phyloP scores from a whole-genome alignment of 30 jellyfish, hydroid and myxozoan genomes.

The Mastigias papua region DNA sequence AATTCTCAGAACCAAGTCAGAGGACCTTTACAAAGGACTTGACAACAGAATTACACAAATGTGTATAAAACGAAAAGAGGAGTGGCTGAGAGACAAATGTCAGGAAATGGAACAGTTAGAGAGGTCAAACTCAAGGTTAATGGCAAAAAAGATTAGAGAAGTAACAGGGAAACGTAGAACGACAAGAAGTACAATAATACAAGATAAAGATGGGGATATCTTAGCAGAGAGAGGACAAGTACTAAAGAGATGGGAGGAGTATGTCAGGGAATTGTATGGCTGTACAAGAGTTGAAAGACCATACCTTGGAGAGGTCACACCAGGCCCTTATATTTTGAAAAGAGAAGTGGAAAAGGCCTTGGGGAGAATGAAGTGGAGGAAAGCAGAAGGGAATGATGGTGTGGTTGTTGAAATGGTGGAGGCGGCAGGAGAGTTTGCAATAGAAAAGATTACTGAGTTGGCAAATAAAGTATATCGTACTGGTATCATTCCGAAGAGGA shows the following conservation, averaged over 20 bases:
- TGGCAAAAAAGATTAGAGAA: conserved; percentile 33
- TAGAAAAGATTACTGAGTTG: conserved; percentile 19
- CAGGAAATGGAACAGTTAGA: neutral
- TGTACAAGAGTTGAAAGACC: conserved; percentile 7
- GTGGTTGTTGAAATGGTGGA: conserved; percentile 20
- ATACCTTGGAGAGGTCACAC: neutral
- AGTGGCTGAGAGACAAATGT: conserved; percentile 12
- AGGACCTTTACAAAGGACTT: conserved; percentile 1
- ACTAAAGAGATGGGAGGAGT: conserved; percentile 17
- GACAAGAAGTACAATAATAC: conserved; percentile 8
- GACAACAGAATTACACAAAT: conserved; percentile 27
- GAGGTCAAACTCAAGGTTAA: neutral
- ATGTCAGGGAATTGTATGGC: conserved; percentile 6
- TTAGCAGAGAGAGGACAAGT: conserved; percentile 1
- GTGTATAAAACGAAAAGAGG: conserved; percentile 3
- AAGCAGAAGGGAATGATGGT: conserved; percentile 24
- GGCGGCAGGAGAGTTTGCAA: conserved; percentile 6
- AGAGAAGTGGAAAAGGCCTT: conserved; percentile 11
- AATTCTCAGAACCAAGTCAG: neutral
- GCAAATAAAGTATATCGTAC: conserved; percentile 11
- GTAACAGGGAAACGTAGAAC: conserved; percentile 12
- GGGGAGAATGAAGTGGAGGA: conserved; percentile 6
- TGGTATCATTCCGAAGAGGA: conserved; percentile 16
- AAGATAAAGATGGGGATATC: conserved; percentile 22
- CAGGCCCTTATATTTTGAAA: neutral